A percentile compares a stretch with the other conserved stretches of the same genome.
Conservation (phyloP, 2,113 vertebrate genomes). For the Nanorana parkeri region DNA sequence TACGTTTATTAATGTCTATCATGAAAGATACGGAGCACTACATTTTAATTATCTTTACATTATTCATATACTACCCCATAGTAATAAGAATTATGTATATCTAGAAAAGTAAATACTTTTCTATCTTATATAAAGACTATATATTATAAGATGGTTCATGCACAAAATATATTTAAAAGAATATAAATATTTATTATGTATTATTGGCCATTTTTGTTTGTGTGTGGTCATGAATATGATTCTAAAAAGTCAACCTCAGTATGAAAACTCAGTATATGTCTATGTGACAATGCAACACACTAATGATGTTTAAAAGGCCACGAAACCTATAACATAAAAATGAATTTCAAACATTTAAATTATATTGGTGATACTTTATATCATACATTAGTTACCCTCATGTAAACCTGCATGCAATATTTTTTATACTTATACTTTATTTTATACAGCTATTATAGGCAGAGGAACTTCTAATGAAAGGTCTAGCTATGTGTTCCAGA, state of each 20-base stretch:
- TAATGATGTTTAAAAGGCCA: too few relatives aligned
- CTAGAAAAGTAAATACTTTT: conserved; percentile 11
- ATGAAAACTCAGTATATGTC: neutral
- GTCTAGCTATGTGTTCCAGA: too few relatives aligned
- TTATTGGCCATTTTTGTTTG: neutral
- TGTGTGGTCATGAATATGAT: neutral
- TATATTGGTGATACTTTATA: too few relatives aligned
- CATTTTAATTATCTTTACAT: conserved; percentile 42
- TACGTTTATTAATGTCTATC: conserved; percentile 11
- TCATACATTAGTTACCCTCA: too few relatives aligned
- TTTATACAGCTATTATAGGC: too few relatives aligned
- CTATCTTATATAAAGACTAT: conserved; percentile 11
- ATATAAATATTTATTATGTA: conserved; percentile 25
- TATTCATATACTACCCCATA: conserved; percentile 18
- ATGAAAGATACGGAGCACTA: conserved; percentile 1
- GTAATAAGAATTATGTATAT: conserved; percentile 39
- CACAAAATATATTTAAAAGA: neutral
- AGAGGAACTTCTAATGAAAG: too few relatives aligned
- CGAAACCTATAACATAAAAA: too few relatives aligned
- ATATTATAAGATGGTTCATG: neutral
- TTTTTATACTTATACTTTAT: too few relatives aligned
- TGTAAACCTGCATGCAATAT: too few relatives aligned
- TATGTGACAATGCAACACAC: too few relatives aligned
- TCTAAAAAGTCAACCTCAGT: neutral
- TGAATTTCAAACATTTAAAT: too few relatives aligned